A percentile compares a stretch with the other conserved stretches of the same genome.
Evolutionary conservation across 1,140 invertebrate species (phyloP).

Genomic region (Calliphora vicina): DNA sequence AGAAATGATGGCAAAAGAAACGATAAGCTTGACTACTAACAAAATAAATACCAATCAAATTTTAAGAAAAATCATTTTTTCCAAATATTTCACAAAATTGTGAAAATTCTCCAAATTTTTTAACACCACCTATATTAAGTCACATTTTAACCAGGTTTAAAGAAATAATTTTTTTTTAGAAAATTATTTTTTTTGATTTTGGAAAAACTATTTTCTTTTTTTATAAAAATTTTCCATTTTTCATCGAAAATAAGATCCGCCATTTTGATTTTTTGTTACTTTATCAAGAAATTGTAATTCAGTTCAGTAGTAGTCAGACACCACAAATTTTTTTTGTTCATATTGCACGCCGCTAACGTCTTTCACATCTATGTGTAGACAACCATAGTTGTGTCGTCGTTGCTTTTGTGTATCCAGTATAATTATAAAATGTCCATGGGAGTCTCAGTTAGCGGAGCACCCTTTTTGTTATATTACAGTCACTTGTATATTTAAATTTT

Average conservation of each 20-base stretch:
- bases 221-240: constrained; percentile 4
- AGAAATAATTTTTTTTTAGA: neutral
- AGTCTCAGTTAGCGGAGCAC: constrained; percentile 31
- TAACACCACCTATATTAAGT: neutral
- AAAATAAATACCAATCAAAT: neutral
- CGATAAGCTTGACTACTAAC: neutral
- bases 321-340: neutral
- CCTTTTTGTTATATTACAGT: neutral
- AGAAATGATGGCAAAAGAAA: neutral
- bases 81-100: neutral
- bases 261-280: constrained; percentile 16
- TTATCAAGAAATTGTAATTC: constrained; percentile 5
- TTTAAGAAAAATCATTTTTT: neutral
- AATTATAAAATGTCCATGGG: constrained; percentile 7
- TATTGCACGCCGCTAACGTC: neutral
- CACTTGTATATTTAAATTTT: no score
- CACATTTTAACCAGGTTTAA: neutral
- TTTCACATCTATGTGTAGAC: neutral
- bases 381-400: neutral
- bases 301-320: neutral
- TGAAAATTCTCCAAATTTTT: neutral
- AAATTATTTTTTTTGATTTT: neutral
- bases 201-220: neutral
- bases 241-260: neutral
- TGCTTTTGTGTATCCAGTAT: constrained; percentile 11